A percentile compares a stretch with the other conserved stretches of the same genome.
Conservation (phyloP, 2,888 invertebrate genomes). For the Tachina fera region DNA sequence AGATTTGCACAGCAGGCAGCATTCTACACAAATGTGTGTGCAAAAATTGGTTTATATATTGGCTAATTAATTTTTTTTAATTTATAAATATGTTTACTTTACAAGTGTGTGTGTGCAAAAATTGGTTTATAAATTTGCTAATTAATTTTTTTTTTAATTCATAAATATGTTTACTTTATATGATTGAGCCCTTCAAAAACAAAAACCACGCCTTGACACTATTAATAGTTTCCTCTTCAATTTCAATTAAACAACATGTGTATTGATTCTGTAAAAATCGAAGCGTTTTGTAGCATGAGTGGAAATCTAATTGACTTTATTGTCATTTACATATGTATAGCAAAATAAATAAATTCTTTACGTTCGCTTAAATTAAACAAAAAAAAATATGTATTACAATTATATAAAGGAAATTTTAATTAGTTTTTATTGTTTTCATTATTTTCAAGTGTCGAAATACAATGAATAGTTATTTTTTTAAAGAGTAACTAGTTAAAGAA, state of each 20-base stretch:
- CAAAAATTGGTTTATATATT: not conserved
- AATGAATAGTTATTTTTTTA: not conserved
- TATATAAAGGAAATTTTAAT: not conserved
- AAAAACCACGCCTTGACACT: not conserved
- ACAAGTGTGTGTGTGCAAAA: not conserved
- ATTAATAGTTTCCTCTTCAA: not conserved
- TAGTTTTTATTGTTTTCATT: not conserved
- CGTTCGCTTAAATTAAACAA: not conserved
- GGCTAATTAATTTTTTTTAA: not conserved
- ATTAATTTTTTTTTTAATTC: not conserved
- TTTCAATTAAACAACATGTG: not conserved
- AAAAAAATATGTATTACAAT: not conserved
- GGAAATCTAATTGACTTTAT: slow-evolving; percentile 4
- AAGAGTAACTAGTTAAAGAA: too few species aligned
- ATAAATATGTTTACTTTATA: not conserved
- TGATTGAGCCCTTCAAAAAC: not conserved
- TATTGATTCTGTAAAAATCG: not conserved
- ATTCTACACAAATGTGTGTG: not conserved
- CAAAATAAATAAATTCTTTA: not conserved
- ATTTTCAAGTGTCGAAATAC: not conserved
- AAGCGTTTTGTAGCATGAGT: not conserved
- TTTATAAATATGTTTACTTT: too few species aligned
- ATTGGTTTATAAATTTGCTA: not conserved
- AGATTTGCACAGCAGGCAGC: not conserved
- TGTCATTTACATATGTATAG: not conserved